Evolutionary conservation across 2,888 invertebrate genomes (phyloP).

Genomic region (Temnothorax unifasciatus): DNA sequence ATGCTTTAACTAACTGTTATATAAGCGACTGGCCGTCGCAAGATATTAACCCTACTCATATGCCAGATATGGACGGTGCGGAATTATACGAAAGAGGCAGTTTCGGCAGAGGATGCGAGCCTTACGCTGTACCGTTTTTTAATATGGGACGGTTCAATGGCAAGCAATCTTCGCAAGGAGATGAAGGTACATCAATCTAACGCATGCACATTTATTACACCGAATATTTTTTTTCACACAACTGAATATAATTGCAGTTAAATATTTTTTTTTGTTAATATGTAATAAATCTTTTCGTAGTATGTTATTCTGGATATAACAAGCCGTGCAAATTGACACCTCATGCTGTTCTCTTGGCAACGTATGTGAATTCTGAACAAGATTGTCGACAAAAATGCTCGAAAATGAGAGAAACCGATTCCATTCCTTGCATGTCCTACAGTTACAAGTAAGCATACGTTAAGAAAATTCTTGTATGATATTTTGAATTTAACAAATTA

Average conservation of each 20-base stretch:
- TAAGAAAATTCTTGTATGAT: background rate
- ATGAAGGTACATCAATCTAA: slow-evolving; percentile 30
- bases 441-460: slow-evolving; percentile 89
- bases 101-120: slow-evolving; percentile 94
- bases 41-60: slow-evolving; percentile 89
- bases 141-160: slow-evolving; percentile 44
- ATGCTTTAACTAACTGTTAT: slow-evolving; percentile 90
- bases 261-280: background rate
- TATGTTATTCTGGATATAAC: slow-evolving; percentile 93
- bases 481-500: slow-evolving; percentile 5
- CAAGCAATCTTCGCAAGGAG: slow-evolving; percentile 39
- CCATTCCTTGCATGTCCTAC: slow-evolving; percentile 92
- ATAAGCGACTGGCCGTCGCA: slow-evolving; percentile 91
- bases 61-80: slow-evolving; percentile 89
- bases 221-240: background rate
- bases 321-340: slow-evolving; percentile 91
- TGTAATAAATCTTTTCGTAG: slow-evolving; percentile 85
- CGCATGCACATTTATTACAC: background rate
- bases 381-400: slow-evolving; percentile 88
- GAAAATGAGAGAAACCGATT: slow-evolving; percentile 87
- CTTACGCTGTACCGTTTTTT: slow-evolving; percentile 86
- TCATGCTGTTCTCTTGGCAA: slow-evolving; percentile 89
- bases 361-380: slow-evolving; percentile 90
- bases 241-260: background rate
- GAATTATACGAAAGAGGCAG: slow-evolving; percentile 94